These are phyloP conservation scores for Colletes latitarsis DNA, from an alignment of 1,140 invertebrate genomes.

Conservation along the genomic window DNA sequence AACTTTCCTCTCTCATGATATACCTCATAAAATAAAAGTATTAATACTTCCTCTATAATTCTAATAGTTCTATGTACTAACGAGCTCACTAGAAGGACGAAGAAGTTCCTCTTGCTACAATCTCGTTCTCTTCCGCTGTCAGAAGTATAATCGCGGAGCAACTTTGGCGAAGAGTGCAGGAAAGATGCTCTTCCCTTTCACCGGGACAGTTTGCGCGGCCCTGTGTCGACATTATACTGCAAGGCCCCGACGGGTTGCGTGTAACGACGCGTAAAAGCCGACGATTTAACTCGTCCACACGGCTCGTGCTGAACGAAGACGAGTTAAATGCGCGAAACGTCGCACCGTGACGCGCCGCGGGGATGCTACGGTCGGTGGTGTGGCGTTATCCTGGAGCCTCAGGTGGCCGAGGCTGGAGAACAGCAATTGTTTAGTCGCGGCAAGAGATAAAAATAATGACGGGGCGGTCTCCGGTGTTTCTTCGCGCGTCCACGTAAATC, in stretches of 20 bases:
- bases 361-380: neutral
- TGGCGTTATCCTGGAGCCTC: neutral
- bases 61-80: too few species aligned
- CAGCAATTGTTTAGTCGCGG: constrained; percentile 49
- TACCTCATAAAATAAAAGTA: too few species aligned
- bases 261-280: constrained; percentile 34
- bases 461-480: neutral
- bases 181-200: neutral
- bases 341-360: neutral
- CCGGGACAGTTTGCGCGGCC: neutral
- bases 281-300: neutral
- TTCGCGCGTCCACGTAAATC: constrained; percentile 37
- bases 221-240: constrained; percentile 8
- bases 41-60: too few species aligned
- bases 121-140: too few species aligned
- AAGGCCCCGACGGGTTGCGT: neutral
- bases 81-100: too few species aligned
- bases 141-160: neutral
- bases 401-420: constrained; percentile 4
- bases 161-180: neutral
- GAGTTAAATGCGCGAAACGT: constrained; percentile 16
- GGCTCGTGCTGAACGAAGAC: constrained; percentile 20
- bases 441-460: constrained; percentile 55
- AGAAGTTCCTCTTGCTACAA: too few species aligned
- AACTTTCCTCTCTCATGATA: too few species aligned